Evolutionary conservation across 2,797 vertebrate species (phyloP).

Genomic region (Distichodus sexfasciatus): DNA sequence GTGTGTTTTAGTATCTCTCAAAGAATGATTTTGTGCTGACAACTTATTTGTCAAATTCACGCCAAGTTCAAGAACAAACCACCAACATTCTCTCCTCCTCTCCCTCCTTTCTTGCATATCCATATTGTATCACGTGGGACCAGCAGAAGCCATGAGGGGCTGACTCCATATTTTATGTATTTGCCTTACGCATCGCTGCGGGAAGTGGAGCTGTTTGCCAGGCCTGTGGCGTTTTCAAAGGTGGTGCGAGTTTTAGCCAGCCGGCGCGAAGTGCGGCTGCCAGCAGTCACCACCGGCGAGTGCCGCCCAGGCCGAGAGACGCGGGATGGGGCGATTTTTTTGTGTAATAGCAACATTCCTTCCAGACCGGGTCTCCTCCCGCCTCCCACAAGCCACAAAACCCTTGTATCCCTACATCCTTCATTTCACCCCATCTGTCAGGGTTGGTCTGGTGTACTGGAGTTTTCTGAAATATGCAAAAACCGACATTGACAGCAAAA

Average conservation of each 20-base stretch:
- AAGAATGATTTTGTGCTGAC: constrained; percentile 54
- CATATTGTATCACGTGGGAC: constrained; percentile 71
- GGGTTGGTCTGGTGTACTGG: background rate
- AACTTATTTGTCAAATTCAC: constrained; percentile 54
- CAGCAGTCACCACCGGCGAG: constrained; percentile 55
- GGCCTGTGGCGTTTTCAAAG: constrained; percentile 53
- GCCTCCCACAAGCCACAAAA: constrained; percentile 28
- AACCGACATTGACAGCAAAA: background rate
- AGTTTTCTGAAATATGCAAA: too few species aligned
- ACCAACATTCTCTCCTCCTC: constrained; percentile 59
- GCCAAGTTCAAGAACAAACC: constrained; percentile 66
- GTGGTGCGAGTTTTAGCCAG: constrained; percentile 53
- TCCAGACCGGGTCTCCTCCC: constrained; percentile 36
- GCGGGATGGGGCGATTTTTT: constrained; percentile 47
- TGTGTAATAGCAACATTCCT: constrained; percentile 66
- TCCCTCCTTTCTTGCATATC: constrained; percentile 47
- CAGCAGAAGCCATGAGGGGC: constrained; percentile 46
- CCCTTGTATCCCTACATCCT: constrained; percentile 49
- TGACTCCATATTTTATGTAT: constrained; percentile 53
- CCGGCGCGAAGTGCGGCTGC: constrained; percentile 58
- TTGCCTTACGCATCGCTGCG: constrained; percentile 60
- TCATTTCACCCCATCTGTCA: constrained; percentile 48
- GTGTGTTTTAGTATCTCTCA: constrained; percentile 34
- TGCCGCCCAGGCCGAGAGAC: constrained; percentile 50
- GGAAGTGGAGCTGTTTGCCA: constrained; percentile 54